Base-by-base conservation (phyloP, 2,888 invertebrate species). In the Acronicta aceris region DNA sequence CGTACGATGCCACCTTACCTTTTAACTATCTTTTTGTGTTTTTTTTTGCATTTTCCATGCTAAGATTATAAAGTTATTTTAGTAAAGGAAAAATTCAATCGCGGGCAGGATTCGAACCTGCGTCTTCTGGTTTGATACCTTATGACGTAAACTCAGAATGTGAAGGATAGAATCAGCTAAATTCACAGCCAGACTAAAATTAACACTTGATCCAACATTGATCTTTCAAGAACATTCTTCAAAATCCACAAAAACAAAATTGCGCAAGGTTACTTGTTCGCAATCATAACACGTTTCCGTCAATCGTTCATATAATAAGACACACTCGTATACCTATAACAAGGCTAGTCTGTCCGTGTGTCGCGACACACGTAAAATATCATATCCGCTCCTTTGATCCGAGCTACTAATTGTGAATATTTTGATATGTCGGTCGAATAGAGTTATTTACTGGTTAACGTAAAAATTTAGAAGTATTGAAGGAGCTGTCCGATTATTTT, bases 371-470 rank as follows among this genome's bases (percentile, higher is more conserved):
- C 65, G 68, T 71, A 70, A 76, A 76, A 70, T 79, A 79, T 79
- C 56, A 71, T 79, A 67, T 79, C 79, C 79, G 78, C 27, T 53
- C 21, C 79, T 79, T 79, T 79, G 79, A 79, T 74, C 70, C 60
- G 42, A 46, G 55, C 42, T 53, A 50, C 65, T 76, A 75, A 78
- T 78, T 75, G 70, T 62, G 63, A 63, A 65, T 49, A 65, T 69
- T 69, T 62, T 67, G 68, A 58, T 65, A 66, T 65, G 58, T 73
- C 59, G 59, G 62, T 61, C 53, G 60, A 65, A 73, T 43, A 41
- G 36, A 59, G 72, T 71, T 70, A 63, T 68, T 71, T 66, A 70
- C 63, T 63, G 56, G 60, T 59, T 73, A 57, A 66, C 61, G 50
- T 59, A n/a, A n/a, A n/a, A 49, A 59, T 51, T 40, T 53, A 50